These are phyloP conservation scores for Australoheros scitulus DNA, from an alignment of 2,113 vertebrate genomes.

Conservation along the genomic window DNA sequence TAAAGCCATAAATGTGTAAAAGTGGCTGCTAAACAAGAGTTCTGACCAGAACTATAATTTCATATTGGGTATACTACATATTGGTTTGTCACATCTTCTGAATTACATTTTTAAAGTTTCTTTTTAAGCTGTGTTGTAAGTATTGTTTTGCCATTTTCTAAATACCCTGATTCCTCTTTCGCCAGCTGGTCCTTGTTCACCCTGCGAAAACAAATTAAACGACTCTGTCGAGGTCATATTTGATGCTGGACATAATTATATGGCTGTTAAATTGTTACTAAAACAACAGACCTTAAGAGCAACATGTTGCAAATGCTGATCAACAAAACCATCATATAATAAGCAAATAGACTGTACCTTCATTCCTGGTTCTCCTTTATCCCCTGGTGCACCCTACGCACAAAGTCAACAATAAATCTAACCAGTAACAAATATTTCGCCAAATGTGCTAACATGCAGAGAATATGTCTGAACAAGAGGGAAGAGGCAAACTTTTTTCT, in stretches of 20 bases:
- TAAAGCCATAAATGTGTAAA: background rate
- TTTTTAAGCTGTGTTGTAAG: background rate
- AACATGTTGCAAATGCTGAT: background rate
- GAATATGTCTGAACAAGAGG: background rate
- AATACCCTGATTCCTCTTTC: conserved; percentile 85
- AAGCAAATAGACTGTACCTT: conserved; percentile 64
- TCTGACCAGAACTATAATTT: background rate
- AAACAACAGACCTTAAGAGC: background rate
- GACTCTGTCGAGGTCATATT: background rate
- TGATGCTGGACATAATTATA: background rate
- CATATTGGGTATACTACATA: accelerated
- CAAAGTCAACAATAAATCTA: conserved; percentile 10
- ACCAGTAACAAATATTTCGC: background rate
- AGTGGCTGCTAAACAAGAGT: too few relatives aligned
- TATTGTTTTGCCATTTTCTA: background rate
- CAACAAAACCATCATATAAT: background rate
- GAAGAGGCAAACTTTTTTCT: background rate
- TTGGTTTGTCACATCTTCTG: background rate
- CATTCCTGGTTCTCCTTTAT: conserved; percentile 73
- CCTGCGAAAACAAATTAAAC: conserved; percentile 71
- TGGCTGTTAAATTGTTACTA: background rate
- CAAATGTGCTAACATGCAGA: background rate
- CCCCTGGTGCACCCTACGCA: conserved; percentile 75
- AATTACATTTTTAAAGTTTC: background rate
- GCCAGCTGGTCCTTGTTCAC: conserved; percentile 82